Base-by-base conservation (phyloP, 2,888 invertebrate species). In the Morinoia aosen region DNA sequence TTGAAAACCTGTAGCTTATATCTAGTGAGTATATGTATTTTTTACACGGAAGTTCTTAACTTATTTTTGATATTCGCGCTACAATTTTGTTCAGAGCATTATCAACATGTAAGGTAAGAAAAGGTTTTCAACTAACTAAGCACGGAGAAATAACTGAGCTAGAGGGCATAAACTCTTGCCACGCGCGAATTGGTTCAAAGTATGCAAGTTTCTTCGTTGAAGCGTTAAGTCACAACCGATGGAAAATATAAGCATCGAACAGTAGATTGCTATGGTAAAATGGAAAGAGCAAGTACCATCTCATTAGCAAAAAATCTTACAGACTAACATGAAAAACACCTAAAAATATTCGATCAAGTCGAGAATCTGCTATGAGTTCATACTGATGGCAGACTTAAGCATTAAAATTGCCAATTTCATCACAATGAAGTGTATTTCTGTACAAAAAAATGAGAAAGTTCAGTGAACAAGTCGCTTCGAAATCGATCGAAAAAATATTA, bases 331-430 rank as follows among this genome's bases (percentile, higher is more conserved):
- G 64, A 64, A 64, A 64, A 64, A 64, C 64, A 25, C 64, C 64
- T 64, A 64, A 64, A 64, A 64, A 19, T 64, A 64, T 64, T 64
- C 64, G 64, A 64, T 64, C 64, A 19, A 64, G 64, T 25, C 64
- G 64, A 64, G 64, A 64, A 64, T 64, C 64, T 64, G 64, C 25
- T 19, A 58, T 58, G 64, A 64, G 64, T 19, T 64, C 64, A 64
- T 16, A 64, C 64, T 64, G 64, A 64, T 64, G 64, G 64, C 64
- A 64, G 64, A 57, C 91, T 91, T 91, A 91, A 48, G 12, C 57
- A 48, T 33, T 91, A 91, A 57, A 91, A 91, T 91, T 91, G 91
- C 91, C 91, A 91, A 91, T 91, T 57, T 91, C 48, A 91, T 91
- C 91, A 91, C 91, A 91, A 91, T 48, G 40, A 57, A 91, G 56